Conservation (phyloP, 1,140 invertebrate species). For the Protaetia brevitarsis region DNA sequence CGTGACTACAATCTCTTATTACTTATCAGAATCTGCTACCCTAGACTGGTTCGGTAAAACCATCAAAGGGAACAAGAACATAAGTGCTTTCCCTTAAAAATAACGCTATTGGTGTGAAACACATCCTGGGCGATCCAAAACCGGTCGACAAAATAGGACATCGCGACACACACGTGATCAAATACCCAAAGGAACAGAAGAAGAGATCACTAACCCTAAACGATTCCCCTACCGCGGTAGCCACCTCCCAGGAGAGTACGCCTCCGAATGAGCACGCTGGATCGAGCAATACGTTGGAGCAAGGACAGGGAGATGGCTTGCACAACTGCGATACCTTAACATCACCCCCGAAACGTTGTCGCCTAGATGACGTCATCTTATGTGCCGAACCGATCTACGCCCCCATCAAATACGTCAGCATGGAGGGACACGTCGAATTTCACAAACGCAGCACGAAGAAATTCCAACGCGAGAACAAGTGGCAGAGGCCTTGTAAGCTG, state of each 20-base stretch:
- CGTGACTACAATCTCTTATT: conserved; percentile 40
- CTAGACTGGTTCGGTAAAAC: conserved; percentile 59
- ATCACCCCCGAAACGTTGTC: conserved; percentile 32
- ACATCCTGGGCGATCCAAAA: conserved; percentile 36
- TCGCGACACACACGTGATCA: conserved; percentile 37
- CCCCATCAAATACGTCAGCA: conserved; percentile 34
- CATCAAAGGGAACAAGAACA: conserved; percentile 54
- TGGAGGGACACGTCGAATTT: conserved; percentile 55
- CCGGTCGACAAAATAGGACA: conserved; percentile 41
- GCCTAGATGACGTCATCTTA: conserved; percentile 29
- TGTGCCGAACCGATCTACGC: conserved; percentile 21
- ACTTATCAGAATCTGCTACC: conserved; percentile 53
- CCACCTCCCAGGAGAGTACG: conserved; percentile 26
- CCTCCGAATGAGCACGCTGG: conserved; percentile 30
- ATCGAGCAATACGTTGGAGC: conserved; percentile 27
- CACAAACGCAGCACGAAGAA: conserved; percentile 52
- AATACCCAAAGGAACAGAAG: conserved; percentile 28
- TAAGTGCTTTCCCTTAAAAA: conserved; percentile 40
- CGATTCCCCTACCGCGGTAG: not conserved
- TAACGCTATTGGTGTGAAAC: conserved; percentile 35
- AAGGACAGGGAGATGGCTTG: conserved; percentile 35
- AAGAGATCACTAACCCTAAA: not conserved
- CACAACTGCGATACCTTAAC: conserved; percentile 27
- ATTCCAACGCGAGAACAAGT: conserved; percentile 51
- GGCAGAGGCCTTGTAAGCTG: conserved; percentile 57